Percentiles rank a stretch among this genome's conserved stretches.
phyloP scores from a whole-genome alignment of 2,113 vertebrate species.

The Ardeotis arabs region DNA sequence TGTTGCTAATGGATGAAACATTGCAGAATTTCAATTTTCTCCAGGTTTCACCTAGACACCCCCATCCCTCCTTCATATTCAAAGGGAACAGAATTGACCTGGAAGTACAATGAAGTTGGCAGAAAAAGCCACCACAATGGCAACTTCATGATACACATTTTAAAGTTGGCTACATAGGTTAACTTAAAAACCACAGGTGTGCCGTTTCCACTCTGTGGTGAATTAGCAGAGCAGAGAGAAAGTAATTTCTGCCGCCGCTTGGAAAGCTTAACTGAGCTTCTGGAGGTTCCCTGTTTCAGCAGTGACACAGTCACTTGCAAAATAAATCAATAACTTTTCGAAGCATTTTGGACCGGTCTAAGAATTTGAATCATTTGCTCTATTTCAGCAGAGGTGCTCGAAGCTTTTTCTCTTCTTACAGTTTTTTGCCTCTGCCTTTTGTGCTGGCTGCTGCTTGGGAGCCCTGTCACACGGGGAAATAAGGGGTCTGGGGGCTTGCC shows the following conservation, averaged over 20 bases:
- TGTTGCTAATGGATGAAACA: not conserved
- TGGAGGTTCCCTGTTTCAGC: not conserved
- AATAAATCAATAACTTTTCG: not conserved
- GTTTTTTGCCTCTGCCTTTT: not conserved
- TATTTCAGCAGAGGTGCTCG: not conserved
- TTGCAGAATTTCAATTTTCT: not conserved
- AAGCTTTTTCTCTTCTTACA: not conserved
- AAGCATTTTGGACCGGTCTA: not conserved
- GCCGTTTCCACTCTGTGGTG: not conserved
- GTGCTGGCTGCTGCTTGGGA: not conserved
- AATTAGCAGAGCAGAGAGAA: not conserved
- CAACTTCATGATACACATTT: not conserved
- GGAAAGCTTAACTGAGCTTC: not conserved
- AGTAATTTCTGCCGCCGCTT: not conserved
- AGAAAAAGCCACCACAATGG: not conserved
- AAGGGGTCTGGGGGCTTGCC: not conserved
- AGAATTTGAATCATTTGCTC: not conserved
- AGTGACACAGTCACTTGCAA: not conserved
- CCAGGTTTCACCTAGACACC: not conserved
- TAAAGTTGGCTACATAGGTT: not conserved
- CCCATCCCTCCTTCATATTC: not conserved
- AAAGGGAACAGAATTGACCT: not conserved
- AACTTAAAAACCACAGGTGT: not conserved
- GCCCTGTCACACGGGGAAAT: not conserved
- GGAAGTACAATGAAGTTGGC: not conserved